phyloP scores from a whole-genome alignment of 2,888 invertebrate genomes.

The Steromphala cineraria region DNA sequence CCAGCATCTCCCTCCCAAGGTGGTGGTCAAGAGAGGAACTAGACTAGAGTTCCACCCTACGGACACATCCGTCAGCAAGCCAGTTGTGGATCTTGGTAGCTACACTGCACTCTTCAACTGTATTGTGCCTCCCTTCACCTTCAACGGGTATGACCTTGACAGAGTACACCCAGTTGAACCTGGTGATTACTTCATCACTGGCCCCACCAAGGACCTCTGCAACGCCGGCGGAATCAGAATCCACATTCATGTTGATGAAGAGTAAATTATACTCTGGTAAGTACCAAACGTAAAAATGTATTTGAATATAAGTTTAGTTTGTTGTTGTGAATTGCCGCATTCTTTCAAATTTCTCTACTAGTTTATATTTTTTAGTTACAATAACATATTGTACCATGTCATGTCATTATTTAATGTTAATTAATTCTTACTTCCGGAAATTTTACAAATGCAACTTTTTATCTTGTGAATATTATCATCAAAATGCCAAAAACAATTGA shows the following conservation, averaged over 20 bases:
- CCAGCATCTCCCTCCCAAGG: constrained; percentile 27
- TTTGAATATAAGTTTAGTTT: no score
- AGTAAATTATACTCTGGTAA: background rate
- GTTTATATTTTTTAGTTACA: no score
- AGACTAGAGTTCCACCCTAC: constrained; percentile 29
- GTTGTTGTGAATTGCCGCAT: no score
- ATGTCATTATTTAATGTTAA: no score
- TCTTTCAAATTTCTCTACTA: no score
- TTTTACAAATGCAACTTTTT: no score
- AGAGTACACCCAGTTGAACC: constrained; percentile 24
- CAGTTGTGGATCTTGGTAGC: constrained; percentile 33
- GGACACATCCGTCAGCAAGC: background rate
- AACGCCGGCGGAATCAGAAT: background rate
- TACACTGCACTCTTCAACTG: constrained; percentile 32
- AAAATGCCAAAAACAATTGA: no score
- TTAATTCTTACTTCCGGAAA: no score
- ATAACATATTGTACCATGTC: no score
- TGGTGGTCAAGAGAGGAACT: constrained; percentile 35
- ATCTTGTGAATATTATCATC: no score
- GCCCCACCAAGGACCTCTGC: constrained; percentile 23
- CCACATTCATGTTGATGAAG: background rate
- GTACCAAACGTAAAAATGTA: no score
- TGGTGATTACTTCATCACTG: constrained; percentile 35
- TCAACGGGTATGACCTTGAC: constrained; percentile 28
- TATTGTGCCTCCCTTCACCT: constrained; percentile 36